Evolutionary conservation across 2,888 invertebrate genomes (phyloP), one percentile per base, ranked within the genome.

Genomic region (Smittia aterrima): DNA sequence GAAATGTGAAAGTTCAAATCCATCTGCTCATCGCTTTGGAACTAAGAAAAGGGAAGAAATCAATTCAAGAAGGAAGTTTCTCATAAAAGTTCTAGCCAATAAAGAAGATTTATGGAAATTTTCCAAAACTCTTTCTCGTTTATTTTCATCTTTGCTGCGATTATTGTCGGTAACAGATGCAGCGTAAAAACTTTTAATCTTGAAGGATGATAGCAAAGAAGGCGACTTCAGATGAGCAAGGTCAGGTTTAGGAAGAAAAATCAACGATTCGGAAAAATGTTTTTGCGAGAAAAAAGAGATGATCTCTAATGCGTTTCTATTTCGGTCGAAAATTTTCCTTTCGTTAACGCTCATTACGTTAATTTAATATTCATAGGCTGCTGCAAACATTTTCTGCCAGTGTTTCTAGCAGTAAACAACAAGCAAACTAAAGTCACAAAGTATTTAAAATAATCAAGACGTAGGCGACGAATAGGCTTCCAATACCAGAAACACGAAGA

Each of bases 161-260:
- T 47, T n/a, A n/a, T n/a, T 47, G 47, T 47, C 47, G 47, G 47
- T 47, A 47, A 16, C 47, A 47, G 47, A 47, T 47, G 47, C 47
- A 47, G n/a, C 47, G 16, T 2, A 11, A 32, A 32, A 32, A 32
- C 32, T 32, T 32, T 32, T 32, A 32, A 47, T 47, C 16, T 47
- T 47, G n/a, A n/a, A 47, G 47, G 47, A 47, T 47, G 47, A 16
- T 16, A 4, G 47, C 16, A 47, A 16, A n/a, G 4, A 16, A 2
- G 16, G 32, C 32, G 32, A 32, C 32, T 32, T 9, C 9, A 9
- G 32, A 47, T 16, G 47, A 47, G 47, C 47, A 47, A 47, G 47
- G 47, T 47, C 47, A n/a, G 13, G 47, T 3, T 11, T 11, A 47
- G 47, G 47, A 16, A 6, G 47, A 47, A 47, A n/a, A n/a, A n/a